Base-by-base conservation (phyloP, 2,797 vertebrate genomes). In the Characodon lateralis region DNA sequence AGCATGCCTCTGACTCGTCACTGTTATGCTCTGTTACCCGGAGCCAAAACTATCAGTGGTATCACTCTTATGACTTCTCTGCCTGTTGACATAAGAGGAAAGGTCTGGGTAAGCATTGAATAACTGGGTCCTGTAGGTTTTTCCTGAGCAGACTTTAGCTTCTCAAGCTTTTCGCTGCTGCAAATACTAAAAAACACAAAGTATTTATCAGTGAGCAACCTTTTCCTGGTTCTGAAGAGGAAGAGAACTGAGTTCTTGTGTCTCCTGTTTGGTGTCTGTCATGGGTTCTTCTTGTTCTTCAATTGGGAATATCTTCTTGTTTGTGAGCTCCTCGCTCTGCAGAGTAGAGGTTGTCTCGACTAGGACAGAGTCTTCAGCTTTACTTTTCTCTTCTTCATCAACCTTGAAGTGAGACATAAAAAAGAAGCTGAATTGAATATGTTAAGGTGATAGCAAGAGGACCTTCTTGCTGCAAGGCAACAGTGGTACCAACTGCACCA, bases 191-290 rank as follows among this genome's bases (percentile, higher is more conserved):
- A 22, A 9, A 24, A 2, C 2, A 0, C 3, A 31, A 72, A 39
- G 77, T 4, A 43, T 65, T 56, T 53, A 48, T 12, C 13, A 1
- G 58, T 66, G 55, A 10, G 48, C 3, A 46, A 93, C 91, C 88
- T 92, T 73, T 55, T 91, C 85, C 73, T 84, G 71, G 22, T 85
- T 77, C 70, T 79, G 78, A 14, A 9, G 41, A 63, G 72, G 72
- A 16, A 58, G 77, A 71, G 88, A 74, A 46, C 7, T 63, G 35
- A 80, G 55, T 51, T 85, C 69, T 22, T 63, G 73, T 18, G 75
- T 71, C 43, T 89, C 85, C 59, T 78, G 72, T 59, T 82, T 61
- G n/a, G 76, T 16, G 51, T 87, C 76, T 59, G 73, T 28, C 39
- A 16, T 28, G 39, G 69, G 43, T 24, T 81, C 77, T 24, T 79